Evolutionary conservation across 2,113 vertebrate species (phyloP).

Genomic region (Daboia siamensis): DNA sequence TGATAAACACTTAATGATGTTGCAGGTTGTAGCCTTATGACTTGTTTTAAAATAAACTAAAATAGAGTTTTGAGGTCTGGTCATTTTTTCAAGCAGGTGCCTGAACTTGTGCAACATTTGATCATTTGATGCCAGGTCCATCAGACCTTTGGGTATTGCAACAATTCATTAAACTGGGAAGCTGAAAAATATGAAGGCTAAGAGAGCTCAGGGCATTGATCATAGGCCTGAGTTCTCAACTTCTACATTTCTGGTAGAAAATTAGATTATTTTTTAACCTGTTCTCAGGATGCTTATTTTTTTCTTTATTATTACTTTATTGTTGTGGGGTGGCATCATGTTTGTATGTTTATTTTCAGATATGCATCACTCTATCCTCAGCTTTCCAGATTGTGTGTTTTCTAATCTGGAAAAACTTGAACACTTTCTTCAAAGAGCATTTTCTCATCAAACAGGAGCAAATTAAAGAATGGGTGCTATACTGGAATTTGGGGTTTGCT

Average conservation of each 20-base stretch:
- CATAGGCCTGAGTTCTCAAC: conserved; percentile 17
- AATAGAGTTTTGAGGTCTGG: not conserved
- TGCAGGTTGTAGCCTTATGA: not conserved
- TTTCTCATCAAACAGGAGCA: not conserved
- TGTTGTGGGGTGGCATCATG: not conserved
- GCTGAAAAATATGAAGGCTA: conserved; percentile 53
- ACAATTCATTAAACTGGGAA: conserved; percentile 51
- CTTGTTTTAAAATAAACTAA: conserved; percentile 25
- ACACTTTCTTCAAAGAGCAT: not conserved
- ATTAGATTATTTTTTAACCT: conserved; percentile 1
- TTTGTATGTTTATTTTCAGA: not conserved
- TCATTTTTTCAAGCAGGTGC: conserved; percentile 49
- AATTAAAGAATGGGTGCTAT: not conserved
- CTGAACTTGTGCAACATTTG: conserved; percentile 24
- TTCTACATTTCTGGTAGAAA: conserved; percentile 24
- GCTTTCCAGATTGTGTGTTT: not conserved
- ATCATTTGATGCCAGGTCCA: conserved; percentile 47
- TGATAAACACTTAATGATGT: not conserved
- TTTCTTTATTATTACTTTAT: not conserved
- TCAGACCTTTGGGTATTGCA: conserved; percentile 42
- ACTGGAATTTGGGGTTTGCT: not conserved
- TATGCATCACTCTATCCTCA: not conserved
- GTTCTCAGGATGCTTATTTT: not conserved
- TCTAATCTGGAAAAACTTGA: not conserved
- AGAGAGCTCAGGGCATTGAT: conserved; percentile 41